phyloP scores from a whole-genome alignment of 2,113 vertebrate species.

The Genyomyrus donnyi region DNA sequence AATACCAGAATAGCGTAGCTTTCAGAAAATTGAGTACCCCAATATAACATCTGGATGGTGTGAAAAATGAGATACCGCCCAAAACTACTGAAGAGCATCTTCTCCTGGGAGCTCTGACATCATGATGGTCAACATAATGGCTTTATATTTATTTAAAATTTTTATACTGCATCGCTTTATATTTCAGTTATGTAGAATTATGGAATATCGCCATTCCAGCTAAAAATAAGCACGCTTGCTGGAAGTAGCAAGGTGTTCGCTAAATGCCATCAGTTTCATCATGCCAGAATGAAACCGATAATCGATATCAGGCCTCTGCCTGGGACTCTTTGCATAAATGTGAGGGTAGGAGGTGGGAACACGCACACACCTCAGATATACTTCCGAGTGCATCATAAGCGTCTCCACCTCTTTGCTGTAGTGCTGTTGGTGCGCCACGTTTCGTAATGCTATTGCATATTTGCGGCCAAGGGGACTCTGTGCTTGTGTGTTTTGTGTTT shows the following conservation, averaged over 20 bases:
- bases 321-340: background rate
- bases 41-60: background rate
- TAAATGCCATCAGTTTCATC: background rate
- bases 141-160: background rate
- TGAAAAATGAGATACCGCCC: background rate
- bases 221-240: background rate
- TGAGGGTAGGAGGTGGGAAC: background rate
- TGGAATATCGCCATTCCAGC: background rate
- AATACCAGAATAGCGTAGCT: background rate
- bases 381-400: background rate
- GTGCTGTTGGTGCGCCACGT: background rate
- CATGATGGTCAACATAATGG: background rate
- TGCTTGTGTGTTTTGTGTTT: background rate
- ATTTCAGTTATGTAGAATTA: background rate
- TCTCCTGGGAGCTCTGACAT: background rate
- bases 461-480: background rate
- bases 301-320: background rate
- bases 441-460: background rate
- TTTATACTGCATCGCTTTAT: background rate
- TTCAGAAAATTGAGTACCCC: background rate
- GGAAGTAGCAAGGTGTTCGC: background rate
- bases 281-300: background rate
- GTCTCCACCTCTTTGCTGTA: background rate
- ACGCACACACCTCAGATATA: background rate
- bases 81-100: background rate